These are phyloP conservation scores for Eolophus roseicapilla DNA, from an alignment of 2,113 vertebrate genomes.

Conservation along the genomic window DNA sequence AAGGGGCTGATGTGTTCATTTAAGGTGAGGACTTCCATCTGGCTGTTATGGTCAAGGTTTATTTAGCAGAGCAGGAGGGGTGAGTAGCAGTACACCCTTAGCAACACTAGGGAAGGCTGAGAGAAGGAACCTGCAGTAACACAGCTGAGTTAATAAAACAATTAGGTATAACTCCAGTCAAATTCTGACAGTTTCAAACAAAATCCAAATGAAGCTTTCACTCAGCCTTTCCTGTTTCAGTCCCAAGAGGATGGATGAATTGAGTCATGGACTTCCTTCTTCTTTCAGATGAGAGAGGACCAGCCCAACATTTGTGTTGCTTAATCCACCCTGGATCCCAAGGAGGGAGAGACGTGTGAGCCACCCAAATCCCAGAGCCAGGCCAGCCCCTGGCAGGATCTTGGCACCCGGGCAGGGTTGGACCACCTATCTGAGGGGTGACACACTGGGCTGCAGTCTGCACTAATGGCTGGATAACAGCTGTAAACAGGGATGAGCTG, in stretches of 20 bases:
- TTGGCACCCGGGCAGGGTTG: not conserved
- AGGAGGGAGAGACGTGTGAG: not conserved
- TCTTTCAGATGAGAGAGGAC: not conserved
- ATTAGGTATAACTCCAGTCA: not conserved
- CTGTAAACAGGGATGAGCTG: not conserved
- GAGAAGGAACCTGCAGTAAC: not conserved
- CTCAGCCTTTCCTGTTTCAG: not conserved
- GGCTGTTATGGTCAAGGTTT: not conserved
- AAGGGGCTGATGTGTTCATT: not conserved
- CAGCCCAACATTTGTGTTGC: not conserved
- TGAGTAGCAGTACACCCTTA: not conserved
- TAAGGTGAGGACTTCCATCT: not conserved
- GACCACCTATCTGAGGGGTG: not conserved
- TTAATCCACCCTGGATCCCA: not conserved
- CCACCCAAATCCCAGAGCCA: not conserved
- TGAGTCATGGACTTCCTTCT: not conserved
- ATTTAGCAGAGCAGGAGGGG: not conserved
- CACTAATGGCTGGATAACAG: not conserved
- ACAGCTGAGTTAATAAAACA: not conserved
- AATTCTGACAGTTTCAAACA: not conserved
- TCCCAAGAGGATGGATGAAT: not conserved
- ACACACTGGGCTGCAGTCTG: rapidly evolving
- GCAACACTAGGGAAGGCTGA: not conserved
- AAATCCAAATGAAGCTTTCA: not conserved
- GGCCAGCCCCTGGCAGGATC: not conserved